Evolutionary conservation across 1,140 invertebrate species (phyloP), one percentile per base, ranked within the genome.

Genomic region (Papilio xuthus): DNA sequence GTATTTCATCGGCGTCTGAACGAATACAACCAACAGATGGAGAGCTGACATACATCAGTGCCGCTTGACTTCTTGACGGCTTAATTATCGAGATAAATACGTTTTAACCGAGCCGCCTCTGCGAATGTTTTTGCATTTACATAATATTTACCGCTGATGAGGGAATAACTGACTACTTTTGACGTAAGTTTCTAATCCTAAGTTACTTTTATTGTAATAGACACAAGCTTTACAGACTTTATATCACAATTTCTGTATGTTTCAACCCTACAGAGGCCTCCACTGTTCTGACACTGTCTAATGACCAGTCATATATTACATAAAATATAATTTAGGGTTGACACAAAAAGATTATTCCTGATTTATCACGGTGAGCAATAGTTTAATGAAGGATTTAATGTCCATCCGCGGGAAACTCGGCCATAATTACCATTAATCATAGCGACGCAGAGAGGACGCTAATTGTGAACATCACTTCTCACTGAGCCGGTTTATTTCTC

Each of bases 391-490:
- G 50, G 79, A 82, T 80, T 88, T 86, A 88, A 89, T 89, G 81
- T 84, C 83, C 83, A 88, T 85, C 82, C 79, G 80, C 80, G 79
- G 81, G 84, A 86, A 85, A 88, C 86, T 86, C 84, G 83, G 87
- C 85, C 81, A 85, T 88, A 89, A 92, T 92, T 90, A 91, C 87
- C 86, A 90, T 92, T 91, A 88, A 90, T 92, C 89, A 90, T 87
- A 90, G 81, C 79, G 83, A 90, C 85, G 85, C 80, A 83, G 83
- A 76, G 81, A 56, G 80, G 87, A 86, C 84, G 88, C 80, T 89
- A 88, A 90, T 89, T 85, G 87, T 85, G 79, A 81, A 75, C 84
- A 89, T 88, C 84, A 88, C 79, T 86, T 82, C 82, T 81, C 78
- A 82, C 73, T 1, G 73, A 75, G 67, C 60, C 60, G 60, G 60